Base-by-base conservation (phyloP, 2,888 invertebrate species). In the Enchytraeus crypticus region DNA sequence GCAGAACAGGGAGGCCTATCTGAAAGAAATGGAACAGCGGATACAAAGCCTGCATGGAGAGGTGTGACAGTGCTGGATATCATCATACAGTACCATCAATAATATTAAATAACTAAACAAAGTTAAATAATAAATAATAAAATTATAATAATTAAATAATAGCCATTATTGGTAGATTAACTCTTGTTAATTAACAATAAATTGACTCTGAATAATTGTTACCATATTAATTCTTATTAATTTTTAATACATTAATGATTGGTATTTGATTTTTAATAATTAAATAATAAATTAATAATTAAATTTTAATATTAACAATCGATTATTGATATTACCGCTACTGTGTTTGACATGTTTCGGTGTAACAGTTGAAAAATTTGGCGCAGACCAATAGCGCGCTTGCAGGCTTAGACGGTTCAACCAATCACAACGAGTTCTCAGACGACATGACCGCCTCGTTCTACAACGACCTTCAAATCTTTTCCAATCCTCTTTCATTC, bases 1-100 rank as follows among this genome's bases (percentile, higher is more conserved):
- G 27, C 45, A 27, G 51, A 43, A 59, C n/a, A 59, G 33, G 34
- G 32, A 51, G 51, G 21, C 33, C 21, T 21, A 51, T 34, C 21
- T 59, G 32, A 27, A 43, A 59, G 43, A 53, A 38, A 23, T 54
- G 34, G 54, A 54, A 38, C 32, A 54, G 33, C 32, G 54, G 27
- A 54, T 54, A 27, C 23, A 34, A 23, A 38, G 34, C 26, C 14
- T 34, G 21, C 54, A 34, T 27, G 54, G 34, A 27, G 54, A 54
- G 54, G 54, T 54, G n/a, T 27, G n/a, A n/a, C n/a, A n/a, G n/a
- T n/a, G n/a, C n/a, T n/a, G n/a, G n/a, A n/a, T n/a, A n/a, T n/a
- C n/a, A n/a, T n/a, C n/a, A n/a, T n/a, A n/a, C n/a, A n/a, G n/a
- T n/a, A n/a, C 43, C 11, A n/a, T 43, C n/a, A 14, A n/a, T 14